Percentiles rank a stretch among this genome's conserved stretches.
phyloP scores from a whole-genome alignment of 2,888 invertebrate species.

The Xestia xanthographa region DNA sequence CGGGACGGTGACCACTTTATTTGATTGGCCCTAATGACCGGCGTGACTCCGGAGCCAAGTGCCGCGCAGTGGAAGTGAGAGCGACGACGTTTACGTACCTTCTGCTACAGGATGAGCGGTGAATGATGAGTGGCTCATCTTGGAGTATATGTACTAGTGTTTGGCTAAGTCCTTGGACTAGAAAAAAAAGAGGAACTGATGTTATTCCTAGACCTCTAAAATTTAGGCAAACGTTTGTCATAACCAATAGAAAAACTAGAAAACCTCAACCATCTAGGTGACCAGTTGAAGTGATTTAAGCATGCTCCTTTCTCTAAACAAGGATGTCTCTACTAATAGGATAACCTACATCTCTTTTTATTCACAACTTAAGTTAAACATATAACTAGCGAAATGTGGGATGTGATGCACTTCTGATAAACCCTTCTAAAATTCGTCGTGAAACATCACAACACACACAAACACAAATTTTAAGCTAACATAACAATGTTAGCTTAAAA shows the following conservation, averaged over 20 bases:
- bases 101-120: conserved; percentile 27
- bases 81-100: conserved; percentile 44
- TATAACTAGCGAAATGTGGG: too few relatives aligned
- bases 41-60: conserved; percentile 66
- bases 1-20: conserved; percentile 76
- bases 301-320: background rate
- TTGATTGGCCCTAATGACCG: conserved; percentile 80
- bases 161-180: conserved; percentile 8
- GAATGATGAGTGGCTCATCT: conserved; percentile 13
- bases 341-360: background rate
- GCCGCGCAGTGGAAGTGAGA: conserved; percentile 47
- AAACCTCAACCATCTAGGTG: background rate
- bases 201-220: background rate
- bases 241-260: background rate
- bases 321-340: background rate
- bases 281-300: background rate
- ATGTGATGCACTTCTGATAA: too few relatives aligned
- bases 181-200: background rate
- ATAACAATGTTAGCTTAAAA: too few relatives aligned
- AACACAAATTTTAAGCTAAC: too few relatives aligned
- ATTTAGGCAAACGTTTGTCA: background rate
- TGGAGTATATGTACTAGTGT: background rate
- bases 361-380: background rate
- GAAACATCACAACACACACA: too few relatives aligned
- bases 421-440: too few relatives aligned